Percentiles rank a stretch among this genome's conserved stretches.
phyloP scores from a whole-genome alignment of 2,797 vertebrate genomes.

The Masticophis lateralis region DNA sequence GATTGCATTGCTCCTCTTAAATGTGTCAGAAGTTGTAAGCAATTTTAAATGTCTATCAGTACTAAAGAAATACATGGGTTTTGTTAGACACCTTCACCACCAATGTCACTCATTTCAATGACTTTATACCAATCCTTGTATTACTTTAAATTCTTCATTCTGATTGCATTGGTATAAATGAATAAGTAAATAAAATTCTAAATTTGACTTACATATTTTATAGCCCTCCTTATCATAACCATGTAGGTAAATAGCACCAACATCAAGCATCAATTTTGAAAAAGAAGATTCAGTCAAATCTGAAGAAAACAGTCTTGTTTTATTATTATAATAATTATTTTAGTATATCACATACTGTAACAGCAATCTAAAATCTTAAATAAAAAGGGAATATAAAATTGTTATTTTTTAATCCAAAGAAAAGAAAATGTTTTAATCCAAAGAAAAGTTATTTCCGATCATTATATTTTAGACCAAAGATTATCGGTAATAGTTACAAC shows the following conservation, averaged over 20 bases:
- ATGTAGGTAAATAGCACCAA: conserved; percentile 87
- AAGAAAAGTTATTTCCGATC: background rate
- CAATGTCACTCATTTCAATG: background rate
- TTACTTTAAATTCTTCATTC: background rate
- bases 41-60: background rate
- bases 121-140: background rate
- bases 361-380: background rate
- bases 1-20: background rate
- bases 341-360: conserved; percentile 18
- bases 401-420: background rate
- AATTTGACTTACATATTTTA: conserved; percentile 86
- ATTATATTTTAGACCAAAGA: background rate
- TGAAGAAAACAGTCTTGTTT: conserved; percentile 63
- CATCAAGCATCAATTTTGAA: conserved; percentile 90
- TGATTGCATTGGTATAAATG: background rate
- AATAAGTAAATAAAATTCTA: background rate
- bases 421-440: background rate
- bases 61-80: background rate
- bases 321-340: conserved; percentile 37
- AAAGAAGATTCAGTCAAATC: conserved; percentile 87
- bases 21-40: background rate
- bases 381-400: background rate
- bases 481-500: background rate
- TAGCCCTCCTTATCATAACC: conserved; percentile 97
- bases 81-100: background rate